Percentiles rank a stretch among this genome's conserved stretches.
phyloP scores from a whole-genome alignment of 2,113 vertebrate genomes.

The Baryphthengus martii region DNA sequence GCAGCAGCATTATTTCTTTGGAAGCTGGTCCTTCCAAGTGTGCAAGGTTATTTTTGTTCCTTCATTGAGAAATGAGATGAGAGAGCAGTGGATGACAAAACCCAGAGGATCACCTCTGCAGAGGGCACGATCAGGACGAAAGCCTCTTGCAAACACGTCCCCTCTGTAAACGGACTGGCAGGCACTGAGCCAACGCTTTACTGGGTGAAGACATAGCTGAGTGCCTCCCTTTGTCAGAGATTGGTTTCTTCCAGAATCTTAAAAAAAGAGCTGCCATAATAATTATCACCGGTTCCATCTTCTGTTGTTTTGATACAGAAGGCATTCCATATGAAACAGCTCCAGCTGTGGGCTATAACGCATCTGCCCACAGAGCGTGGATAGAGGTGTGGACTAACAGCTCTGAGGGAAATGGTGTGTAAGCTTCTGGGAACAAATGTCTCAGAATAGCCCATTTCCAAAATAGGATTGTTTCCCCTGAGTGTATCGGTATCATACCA shows the following conservation, averaged over 20 bases:
- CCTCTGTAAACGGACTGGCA: not conserved
- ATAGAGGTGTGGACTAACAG: not conserved
- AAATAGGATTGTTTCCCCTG: not conserved
- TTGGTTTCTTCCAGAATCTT: not conserved
- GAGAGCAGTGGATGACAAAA: not conserved
- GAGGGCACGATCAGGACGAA: not conserved
- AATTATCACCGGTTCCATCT: not conserved
- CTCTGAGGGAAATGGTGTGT: not conserved
- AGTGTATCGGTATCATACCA: accelerated
- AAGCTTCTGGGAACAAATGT: not conserved
- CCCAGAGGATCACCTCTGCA: not conserved
- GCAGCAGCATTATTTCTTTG: not conserved
- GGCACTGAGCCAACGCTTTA: not conserved
- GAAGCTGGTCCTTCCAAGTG: not conserved
- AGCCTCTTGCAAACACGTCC: not conserved
- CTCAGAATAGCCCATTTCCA: not conserved
- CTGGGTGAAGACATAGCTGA: not conserved
- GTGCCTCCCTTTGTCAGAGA: not conserved
- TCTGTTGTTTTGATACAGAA: not conserved
- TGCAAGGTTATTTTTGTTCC: not conserved
- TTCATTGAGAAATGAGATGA: not conserved
- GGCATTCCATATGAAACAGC: not conserved
- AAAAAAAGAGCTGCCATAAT: not conserved
- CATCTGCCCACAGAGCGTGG: not conserved
- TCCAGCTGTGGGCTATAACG: not conserved